Evolutionary conservation across 2,888 invertebrate species (phyloP).

Genomic region (Miltochrista miniata): DNA sequence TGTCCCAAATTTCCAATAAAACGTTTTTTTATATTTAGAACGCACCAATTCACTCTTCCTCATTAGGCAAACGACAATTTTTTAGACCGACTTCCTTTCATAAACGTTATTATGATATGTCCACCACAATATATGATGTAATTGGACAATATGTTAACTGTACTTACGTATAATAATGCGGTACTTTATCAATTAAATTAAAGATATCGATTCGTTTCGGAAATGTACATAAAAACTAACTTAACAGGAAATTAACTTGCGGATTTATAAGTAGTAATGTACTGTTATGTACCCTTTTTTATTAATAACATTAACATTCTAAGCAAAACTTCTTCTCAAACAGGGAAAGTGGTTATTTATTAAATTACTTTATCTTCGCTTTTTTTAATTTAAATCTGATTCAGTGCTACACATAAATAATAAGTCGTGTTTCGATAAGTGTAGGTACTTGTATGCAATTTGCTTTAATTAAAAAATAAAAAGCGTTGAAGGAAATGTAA

Average conservation of each 20-base stretch:
- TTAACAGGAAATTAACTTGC: no score
- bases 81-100: constrained; percentile 69
- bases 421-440: no score
- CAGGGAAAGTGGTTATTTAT: no score
- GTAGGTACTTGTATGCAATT: constrained; percentile 4
- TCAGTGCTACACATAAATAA: no score
- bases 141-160: constrained; percentile 29
- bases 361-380: no score
- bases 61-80: constrained; percentile 72
- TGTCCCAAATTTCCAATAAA: constrained; percentile 49
- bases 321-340: no score
- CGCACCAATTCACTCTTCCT: constrained; percentile 75
- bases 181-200: constrained; percentile 24
- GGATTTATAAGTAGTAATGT: no score
- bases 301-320: no score
- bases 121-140: constrained; percentile 49
- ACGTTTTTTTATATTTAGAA: constrained; percentile 56
- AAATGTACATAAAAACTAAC: no score
- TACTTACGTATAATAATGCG: background rate
- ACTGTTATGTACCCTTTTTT: no score
- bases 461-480: constrained; percentile 10
- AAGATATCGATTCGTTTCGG: constrained; percentile 1
- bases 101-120: constrained; percentile 59
- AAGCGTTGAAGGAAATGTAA: constrained; percentile 14
- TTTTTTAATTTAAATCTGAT: no score